Conservation (phyloP, 2,113 vertebrate species). For the Rhabdornis inornatus region DNA sequence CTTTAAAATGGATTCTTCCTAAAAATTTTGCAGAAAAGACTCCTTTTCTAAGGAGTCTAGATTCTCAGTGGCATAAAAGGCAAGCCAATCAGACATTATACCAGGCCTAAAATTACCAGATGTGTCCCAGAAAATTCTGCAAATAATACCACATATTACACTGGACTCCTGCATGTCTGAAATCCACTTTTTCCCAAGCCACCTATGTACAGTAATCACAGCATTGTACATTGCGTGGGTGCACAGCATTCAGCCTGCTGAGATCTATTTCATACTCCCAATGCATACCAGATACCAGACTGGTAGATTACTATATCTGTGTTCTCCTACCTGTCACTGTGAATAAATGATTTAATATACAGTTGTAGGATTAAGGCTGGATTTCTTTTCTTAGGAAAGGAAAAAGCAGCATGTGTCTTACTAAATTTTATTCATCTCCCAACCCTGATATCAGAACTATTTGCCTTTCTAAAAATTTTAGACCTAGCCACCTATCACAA, state of each 20-base stretch:
- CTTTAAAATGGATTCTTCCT: slow-evolving; percentile 22
- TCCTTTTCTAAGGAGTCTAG: slow-evolving; percentile 15
- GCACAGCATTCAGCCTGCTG: slow-evolving; percentile 58
- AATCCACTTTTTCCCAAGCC: slow-evolving; percentile 49
- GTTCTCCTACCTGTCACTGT: slow-evolving; percentile 45
- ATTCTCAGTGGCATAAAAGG: slow-evolving; percentile 48
- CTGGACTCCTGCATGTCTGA: slow-evolving; percentile 65
- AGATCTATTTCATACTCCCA: slow-evolving; percentile 59
- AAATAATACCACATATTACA: slow-evolving; percentile 66
- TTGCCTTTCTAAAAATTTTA: neutral
- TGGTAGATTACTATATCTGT: slow-evolving; percentile 69
- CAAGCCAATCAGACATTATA: slow-evolving; percentile 48
- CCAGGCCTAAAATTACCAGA: slow-evolving; percentile 55
- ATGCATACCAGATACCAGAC: slow-evolving; percentile 35
- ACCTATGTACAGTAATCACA: slow-evolving; percentile 71
- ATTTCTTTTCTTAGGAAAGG: neutral
- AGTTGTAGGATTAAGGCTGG: neutral
- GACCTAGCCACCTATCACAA: neutral
- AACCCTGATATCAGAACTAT: neutral
- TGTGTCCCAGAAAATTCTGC: slow-evolving; percentile 61
- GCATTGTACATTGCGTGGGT: slow-evolving; percentile 61
- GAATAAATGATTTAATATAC: slow-evolving; percentile 42
- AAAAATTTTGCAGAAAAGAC: slow-evolving; percentile 8
- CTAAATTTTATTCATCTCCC: neutral
- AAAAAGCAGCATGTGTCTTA: neutral